Base-by-base conservation (phyloP, 30 jellyfish, hydroid and myxozoan genomes). In the Turritopsis dohrnii region DNA sequence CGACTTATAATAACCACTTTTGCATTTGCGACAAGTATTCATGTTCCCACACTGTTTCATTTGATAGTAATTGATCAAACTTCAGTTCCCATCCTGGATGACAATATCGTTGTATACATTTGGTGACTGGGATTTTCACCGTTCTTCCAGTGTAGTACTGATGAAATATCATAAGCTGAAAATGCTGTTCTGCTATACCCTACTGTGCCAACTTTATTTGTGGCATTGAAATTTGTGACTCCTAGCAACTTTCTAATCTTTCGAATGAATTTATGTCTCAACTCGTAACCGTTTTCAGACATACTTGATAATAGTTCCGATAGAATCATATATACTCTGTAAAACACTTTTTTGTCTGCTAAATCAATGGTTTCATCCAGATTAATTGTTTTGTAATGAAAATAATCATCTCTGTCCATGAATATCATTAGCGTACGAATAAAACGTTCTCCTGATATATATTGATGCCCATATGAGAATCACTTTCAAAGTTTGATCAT, bases 61-160 rank as follows among this genome's bases (percentile, higher is more conserved):
- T 69, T 19, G 28, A 21, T 7, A 69, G 22, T n/a, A 69, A 27
- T 17, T 69, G 30, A 0, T 69, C 30, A 27, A 69, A 69, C 30
- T 69, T 69, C 28, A 27, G 19, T 69, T 69, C 77, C 28, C 28
- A 69, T 7, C 77, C 77, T n/a, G 77, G 77, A 69, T 16, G 77
- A 27, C 77, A 69, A 27, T 23, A 69, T 7, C 30, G 28, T 23
- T 69, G 77, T 8, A n/a, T n/a, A 21, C 77, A 69, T 69, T 69
- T 69, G 28, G 77, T n/a, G 9, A 69, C 30, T 69, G 77, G 28
- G 31, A 21, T 17, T n/a, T 1, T 23, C 28, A 19, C 30, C 30
- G 9, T 69, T 23, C 28, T 23, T 23, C 77, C 77, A 69, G 19
- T 69, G 30, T 69, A 69, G 19, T 9, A n/a, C 8, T n/a, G 9